Evolutionary conservation across 2,113 vertebrate genomes (phyloP).

Genomic region (Sprattus sprattus): DNA sequence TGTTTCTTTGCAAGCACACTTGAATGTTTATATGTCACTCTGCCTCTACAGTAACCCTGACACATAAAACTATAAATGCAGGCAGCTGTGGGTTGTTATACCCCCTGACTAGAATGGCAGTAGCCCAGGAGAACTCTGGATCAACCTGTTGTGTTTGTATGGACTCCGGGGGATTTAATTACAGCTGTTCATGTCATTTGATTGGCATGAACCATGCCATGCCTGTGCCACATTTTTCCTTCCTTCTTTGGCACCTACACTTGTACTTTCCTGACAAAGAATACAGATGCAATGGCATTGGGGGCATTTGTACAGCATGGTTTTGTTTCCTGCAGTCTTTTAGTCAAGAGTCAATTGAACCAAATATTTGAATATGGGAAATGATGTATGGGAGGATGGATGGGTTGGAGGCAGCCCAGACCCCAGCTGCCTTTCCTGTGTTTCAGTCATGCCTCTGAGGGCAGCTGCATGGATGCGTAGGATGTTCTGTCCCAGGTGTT

Average conservation of each 20-base stretch:
- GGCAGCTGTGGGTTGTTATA: conserved; percentile 6
- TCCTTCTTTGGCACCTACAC: background rate
- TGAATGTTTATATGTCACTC: conserved; percentile 39
- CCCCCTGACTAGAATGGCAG: background rate
- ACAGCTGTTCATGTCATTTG: background rate
- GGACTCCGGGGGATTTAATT: background rate
- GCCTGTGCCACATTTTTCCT: background rate
- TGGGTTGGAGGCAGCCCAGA: background rate
- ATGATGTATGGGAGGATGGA: background rate
- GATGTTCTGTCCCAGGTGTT: background rate
- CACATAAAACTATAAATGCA: conserved; percentile 2
- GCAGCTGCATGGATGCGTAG: background rate
- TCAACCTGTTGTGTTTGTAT: background rate
- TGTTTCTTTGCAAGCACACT: background rate
- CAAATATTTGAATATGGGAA: background rate
- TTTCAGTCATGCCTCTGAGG: background rate
- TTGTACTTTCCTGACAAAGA: background rate
- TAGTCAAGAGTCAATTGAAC: background rate
- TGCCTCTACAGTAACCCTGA: conserved; percentile 16
- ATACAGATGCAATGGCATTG: background rate
- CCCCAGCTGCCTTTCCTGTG: background rate
- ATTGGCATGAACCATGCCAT: background rate
- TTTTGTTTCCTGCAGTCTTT: background rate
- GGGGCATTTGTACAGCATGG: background rate
- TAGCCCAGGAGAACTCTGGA: background rate